Percentiles rank a stretch among this genome's conserved stretches.
Evolutionary conservation across 2,888 invertebrate species (phyloP).

Genomic region (Spisula subtruncata): DNA sequence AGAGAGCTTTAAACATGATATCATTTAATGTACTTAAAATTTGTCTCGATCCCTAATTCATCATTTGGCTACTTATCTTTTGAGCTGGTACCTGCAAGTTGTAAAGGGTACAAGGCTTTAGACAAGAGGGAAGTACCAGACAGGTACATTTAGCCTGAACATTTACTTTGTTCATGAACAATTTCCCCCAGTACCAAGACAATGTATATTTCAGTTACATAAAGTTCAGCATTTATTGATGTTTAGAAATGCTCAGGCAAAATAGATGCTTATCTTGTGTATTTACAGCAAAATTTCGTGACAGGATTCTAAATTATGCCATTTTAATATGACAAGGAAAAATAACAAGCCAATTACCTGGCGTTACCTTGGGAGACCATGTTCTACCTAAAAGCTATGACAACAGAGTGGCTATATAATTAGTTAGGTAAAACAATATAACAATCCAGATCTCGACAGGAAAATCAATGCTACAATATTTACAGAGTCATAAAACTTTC

Average conservation of each 20-base stretch:
- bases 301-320: neutral
- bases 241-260: too few species aligned
- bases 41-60: neutral
- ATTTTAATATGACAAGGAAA: neutral
- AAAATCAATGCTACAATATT: neutral
- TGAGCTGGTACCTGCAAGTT: too few species aligned
- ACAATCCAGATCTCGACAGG: neutral
- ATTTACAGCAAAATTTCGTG: neutral
- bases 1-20: neutral
- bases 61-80: too few species aligned
- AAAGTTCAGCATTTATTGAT: too few species aligned
- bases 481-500: constrained; percentile 8
- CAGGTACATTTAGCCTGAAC: too few species aligned
- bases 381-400: neutral
- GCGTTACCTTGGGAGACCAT: neutral
- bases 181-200: too few species aligned
- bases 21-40: neutral
- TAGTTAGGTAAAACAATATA: constrained; percentile 8
- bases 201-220: too few species aligned
- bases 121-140: too few species aligned
- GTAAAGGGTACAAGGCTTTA: too few species aligned
- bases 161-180: too few species aligned
- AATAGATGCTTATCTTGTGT: neutral
- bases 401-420: constrained; percentile 1
- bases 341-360: too few species aligned